Evolutionary conservation across 2,888 invertebrate species (phyloP), one percentile per base, ranked within the genome.

Genomic region (Synergus japonicus): DNA sequence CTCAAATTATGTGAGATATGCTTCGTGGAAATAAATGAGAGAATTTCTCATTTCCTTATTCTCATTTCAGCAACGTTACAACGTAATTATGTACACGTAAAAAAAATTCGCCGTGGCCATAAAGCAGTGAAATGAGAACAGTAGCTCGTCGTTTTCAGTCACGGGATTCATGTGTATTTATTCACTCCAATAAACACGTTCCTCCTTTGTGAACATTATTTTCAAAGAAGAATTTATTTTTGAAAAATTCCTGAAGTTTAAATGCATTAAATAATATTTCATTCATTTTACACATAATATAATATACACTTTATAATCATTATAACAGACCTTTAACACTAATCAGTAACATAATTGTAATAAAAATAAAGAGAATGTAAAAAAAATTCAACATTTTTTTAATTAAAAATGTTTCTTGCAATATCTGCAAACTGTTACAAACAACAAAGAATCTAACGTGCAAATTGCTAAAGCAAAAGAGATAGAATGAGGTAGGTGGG

Each of bases 401-500:
- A 2, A 18, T n/a, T 5, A n/a, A 54, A n/a, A 54, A 54, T n/a
- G 8, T 4, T n/a, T 54, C 8, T n/a, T n/a, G 8, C 9, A 54
- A 9, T 3, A n/a, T 60, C 12, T 22, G 22, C 9, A 60, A 60
- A 60, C 60, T 66, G 65, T 18, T 66, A 66, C n/a, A 66, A 43
- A 10, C 43, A 66, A 66, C 65, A 66, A 66, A 43, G 41, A 66
- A 41, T 2, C 65, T 66, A 46, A 73, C 54, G 49, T 73, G 73
- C 37, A 73, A 54, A 73, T 73, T 54, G 37, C 9, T n/a, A 73
- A 37, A 81, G 58, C 60, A 46, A 13, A 65, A 65, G 66, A 54
- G 73, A 78, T 46, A 76, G 66, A 76, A 63, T 77, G 76, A 67
- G 69, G 67, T 76, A 77, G 77, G 29, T 37, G 69, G 78, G 18